Base-by-base conservation (phyloP, 2,888 invertebrate genomes). In the Callimorpha dominula region DNA sequence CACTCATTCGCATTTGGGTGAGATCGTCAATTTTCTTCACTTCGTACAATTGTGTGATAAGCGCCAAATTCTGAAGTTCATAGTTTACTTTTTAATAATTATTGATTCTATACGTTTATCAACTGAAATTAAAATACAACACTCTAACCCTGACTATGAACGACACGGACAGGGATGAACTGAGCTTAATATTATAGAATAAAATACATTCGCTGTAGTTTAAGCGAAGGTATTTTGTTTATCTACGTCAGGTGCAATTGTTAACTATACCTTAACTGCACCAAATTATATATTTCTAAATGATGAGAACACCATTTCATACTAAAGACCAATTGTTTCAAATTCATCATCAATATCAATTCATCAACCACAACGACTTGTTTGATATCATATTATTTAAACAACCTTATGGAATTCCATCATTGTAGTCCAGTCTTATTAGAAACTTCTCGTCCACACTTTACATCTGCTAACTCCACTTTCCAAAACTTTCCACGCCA, bases 401-500 rank as follows among this genome's bases (percentile, higher is more conserved):
- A 65, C n/a, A 12, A 50, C 14, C 42, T 50, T 42, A 15, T 15
- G 42, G 8, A 43, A 52, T n/a, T 66, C 14, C 20, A 15, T 57
- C 46, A 71, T 11, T 52, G 15, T 49, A 31, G 17, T 63, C 40
- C 12, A 42, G 14, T 50, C 46, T 52, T 14, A 67, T 63, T 72
- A 63, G 52, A 63, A 65, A 64, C 57, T 67, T n/a, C 42, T 68
- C 15, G 17, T 63, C 40, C 15, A 40, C 20, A 50, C 46, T 60
- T 66, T 0, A 12, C n/a, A 63, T 50, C 65, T 46, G 20, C 57
- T 1, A 40, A 69, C 54, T 50, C 42, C 42, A 68, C 68, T 74
- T 71, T 71, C 71, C 50, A 64, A 68, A 54, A 70, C 9, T 66
- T n/a, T 46, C 52, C 60, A 62, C 15, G 20, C 31, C 62, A 54